Evolutionary conservation across 2,113 vertebrate species (phyloP).

Genomic region (Asarcornis scutulata): DNA sequence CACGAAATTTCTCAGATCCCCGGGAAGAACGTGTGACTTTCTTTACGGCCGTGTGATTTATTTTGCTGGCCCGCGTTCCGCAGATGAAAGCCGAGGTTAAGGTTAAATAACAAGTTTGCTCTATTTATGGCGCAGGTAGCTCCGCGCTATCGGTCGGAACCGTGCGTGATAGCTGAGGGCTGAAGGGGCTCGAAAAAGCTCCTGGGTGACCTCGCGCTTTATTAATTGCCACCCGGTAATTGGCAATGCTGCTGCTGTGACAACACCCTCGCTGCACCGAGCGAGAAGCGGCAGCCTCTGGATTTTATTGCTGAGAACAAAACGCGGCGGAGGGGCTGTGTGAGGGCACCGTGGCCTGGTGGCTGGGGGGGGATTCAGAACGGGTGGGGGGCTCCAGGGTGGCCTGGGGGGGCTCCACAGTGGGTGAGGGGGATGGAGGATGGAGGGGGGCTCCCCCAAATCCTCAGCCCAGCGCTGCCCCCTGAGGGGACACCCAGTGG

Average conservation of each 20-base stretch:
- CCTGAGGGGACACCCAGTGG: too few species aligned
- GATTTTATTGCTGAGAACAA: neutral
- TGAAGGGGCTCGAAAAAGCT: neutral
- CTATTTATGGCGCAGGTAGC: neutral
- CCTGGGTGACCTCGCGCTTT: neutral
- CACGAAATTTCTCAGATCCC: conserved; percentile 24
- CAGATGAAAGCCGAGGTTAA: neutral
- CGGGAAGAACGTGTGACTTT: neutral
- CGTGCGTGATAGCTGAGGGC: neutral
- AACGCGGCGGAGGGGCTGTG: too few species aligned
- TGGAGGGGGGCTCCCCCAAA: too few species aligned
- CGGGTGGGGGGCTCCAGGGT: too few species aligned
- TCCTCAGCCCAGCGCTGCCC: too few species aligned
- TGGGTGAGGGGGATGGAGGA: too few species aligned
- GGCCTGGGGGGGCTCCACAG: too few species aligned
- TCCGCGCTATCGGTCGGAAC: neutral
- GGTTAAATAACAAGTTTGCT: conserved; percentile 39
- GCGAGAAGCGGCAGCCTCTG: neutral
- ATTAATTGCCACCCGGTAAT: neutral
- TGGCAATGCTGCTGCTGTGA: neutral
- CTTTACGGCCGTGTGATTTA: neutral
- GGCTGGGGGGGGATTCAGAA: too few species aligned
- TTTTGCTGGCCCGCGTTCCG: conserved; percentile 2
- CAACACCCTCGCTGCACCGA: neutral
- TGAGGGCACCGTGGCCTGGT: too few species aligned